Percentiles rank a stretch among this genome's conserved stretches.
phyloP scores from a whole-genome alignment of 2,888 invertebrate species.

The Trissoscelio sp. region DNA sequence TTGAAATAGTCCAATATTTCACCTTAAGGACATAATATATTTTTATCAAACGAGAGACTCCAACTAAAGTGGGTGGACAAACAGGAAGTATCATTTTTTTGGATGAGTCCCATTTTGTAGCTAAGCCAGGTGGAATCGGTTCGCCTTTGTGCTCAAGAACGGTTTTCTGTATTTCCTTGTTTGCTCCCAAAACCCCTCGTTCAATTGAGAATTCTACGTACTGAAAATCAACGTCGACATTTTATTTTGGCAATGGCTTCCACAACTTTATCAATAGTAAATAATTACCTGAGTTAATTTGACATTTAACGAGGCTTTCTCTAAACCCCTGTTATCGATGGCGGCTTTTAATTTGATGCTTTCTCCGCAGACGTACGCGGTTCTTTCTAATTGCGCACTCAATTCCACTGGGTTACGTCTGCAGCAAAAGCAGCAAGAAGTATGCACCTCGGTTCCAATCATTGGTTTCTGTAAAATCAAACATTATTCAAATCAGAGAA shows the following conservation, averaged over 20 bases:
- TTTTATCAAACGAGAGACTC: slow-evolving; percentile 88
- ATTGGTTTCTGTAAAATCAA: slow-evolving; percentile 85
- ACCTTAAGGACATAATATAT: slow-evolving; percentile 90
- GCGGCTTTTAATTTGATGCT: slow-evolving; percentile 88
- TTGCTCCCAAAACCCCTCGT: slow-evolving; percentile 89
- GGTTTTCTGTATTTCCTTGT: slow-evolving; percentile 87
- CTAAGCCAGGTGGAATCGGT: slow-evolving; percentile 86
- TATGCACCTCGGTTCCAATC: slow-evolving; percentile 86
- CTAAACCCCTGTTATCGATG: slow-evolving; percentile 88
- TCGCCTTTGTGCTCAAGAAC: slow-evolving; percentile 89
- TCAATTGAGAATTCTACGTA: slow-evolving; percentile 91
- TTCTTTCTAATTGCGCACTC: slow-evolving; percentile 88
- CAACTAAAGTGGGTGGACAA: slow-evolving; percentile 90
- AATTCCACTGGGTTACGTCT: slow-evolving; percentile 88
- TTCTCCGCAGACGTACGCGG: slow-evolving; percentile 90
- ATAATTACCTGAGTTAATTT: slow-evolving; percentile 84
- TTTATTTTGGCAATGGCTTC: background rate
- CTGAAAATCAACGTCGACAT: slow-evolving; percentile 81
- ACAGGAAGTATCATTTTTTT: slow-evolving; percentile 88
- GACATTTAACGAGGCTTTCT: slow-evolving; percentile 85
- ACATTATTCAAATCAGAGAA: background rate
- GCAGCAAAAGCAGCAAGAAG: slow-evolving; percentile 90
- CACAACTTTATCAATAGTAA: background rate
- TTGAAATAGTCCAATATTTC: too few relatives aligned
- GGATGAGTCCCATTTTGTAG: slow-evolving; percentile 88